phyloP scores from a whole-genome alignment of 1,140 invertebrate genomes.

The Arion vulgaris region DNA sequence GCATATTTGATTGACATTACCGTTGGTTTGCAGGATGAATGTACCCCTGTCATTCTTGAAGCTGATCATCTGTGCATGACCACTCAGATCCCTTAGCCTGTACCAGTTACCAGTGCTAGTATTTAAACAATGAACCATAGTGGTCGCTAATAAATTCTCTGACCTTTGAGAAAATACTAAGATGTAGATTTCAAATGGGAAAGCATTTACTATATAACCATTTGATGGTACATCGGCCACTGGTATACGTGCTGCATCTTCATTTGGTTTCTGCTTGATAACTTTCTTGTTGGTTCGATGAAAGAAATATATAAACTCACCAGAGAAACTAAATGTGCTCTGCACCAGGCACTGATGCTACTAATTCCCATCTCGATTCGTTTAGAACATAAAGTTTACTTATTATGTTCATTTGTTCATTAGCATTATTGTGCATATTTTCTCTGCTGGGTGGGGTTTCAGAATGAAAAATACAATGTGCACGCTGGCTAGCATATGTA shows the following conservation, averaged over 20 bases:
- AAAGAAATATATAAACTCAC: neutral
- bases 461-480: neutral
- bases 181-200: neutral
- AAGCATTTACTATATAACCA: neutral
- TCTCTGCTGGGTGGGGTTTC: neutral
- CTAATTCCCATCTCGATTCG: neutral
- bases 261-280: neutral
- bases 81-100: neutral
- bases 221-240: neutral
- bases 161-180: neutral
- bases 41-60: neutral
- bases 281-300: neutral
- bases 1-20: neutral
- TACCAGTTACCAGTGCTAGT: neutral
- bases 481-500: neutral
- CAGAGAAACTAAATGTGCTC: neutral
- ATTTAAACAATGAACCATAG: neutral
- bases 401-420: no score
- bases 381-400: neutral
- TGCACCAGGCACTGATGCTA: neutral
- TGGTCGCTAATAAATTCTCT: neutral
- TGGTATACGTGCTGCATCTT: neutral
- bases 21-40: neutral
- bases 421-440: no score
- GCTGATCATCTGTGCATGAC: neutral